These are phyloP conservation scores for Ptychadena robeensis DNA, from an alignment of 2,797 vertebrate genomes.

Conservation along the genomic window DNA sequence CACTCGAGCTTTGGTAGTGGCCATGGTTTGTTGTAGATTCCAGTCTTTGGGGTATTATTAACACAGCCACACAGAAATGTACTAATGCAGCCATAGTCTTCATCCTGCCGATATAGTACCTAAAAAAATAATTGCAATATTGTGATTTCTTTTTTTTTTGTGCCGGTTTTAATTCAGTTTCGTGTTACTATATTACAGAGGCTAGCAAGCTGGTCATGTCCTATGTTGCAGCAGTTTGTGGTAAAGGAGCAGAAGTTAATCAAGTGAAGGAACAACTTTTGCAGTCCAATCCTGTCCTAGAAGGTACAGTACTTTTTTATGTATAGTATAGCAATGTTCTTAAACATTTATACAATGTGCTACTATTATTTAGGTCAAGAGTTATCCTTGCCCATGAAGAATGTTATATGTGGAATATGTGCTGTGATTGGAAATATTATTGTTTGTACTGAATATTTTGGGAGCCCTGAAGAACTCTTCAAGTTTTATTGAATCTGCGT, in stretches of 20 bases:
- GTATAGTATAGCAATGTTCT: background rate
- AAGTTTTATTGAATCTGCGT: too few species aligned
- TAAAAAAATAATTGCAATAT: background rate
- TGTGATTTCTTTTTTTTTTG: background rate
- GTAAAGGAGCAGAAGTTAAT: slow-evolving; percentile 97
- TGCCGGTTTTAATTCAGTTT: background rate
- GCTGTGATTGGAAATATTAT: too few species aligned
- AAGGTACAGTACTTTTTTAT: slow-evolving; percentile 81
- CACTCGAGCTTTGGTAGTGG: too few species aligned
- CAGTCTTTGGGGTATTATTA: too few species aligned
- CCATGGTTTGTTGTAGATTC: too few species aligned
- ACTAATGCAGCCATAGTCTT: too few species aligned
- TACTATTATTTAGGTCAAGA: background rate
- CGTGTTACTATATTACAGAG: slow-evolving; percentile 76
- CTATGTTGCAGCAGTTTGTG: slow-evolving; percentile 97
- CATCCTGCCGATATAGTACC: too few species aligned
- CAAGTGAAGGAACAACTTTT: slow-evolving; percentile 98
- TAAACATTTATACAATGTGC: background rate
- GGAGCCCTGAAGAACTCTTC: too few species aligned
- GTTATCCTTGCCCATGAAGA: too few species aligned
- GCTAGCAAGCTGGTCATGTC: slow-evolving; percentile 99
- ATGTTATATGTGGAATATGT: too few species aligned
- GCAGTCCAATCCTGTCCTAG: slow-evolving; percentile 97
- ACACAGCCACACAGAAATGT: too few species aligned
- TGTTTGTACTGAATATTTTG: too few species aligned